Conservation (phyloP, 2,888 invertebrate species). For the Megaustenia siamemsis region DNA sequence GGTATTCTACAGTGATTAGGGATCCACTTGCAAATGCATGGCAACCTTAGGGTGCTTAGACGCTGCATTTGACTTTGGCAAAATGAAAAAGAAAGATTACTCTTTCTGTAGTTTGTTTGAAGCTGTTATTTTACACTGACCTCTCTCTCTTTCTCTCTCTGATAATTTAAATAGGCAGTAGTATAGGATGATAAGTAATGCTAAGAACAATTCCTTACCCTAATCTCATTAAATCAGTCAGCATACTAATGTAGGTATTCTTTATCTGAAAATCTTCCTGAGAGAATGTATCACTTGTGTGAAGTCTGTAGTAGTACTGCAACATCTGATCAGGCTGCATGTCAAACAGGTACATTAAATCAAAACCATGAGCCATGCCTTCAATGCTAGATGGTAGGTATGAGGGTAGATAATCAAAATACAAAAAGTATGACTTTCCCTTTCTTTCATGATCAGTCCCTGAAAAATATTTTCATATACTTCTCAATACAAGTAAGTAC, state of each 20-base stretch:
- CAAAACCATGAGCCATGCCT: slow-evolving; percentile 38
- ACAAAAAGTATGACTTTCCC: slow-evolving; percentile 38
- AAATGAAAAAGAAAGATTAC: too few species aligned
- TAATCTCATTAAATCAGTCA: slow-evolving; percentile 39
- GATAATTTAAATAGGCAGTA: too few species aligned
- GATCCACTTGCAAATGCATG: too few species aligned
- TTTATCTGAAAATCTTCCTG: slow-evolving; percentile 35
- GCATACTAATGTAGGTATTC: background rate
- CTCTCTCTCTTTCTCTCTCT: too few species aligned
- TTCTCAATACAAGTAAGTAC: too few species aligned
- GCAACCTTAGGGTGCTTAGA: too few species aligned
- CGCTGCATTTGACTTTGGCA: too few species aligned
- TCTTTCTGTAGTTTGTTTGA: too few species aligned
- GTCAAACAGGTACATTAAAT: slow-evolving; percentile 44
- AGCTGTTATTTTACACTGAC: too few species aligned
- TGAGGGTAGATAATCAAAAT: slow-evolving; percentile 39
- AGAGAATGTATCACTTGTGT: slow-evolving; percentile 1
- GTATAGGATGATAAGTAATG: too few species aligned
- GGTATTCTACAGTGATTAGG: too few species aligned
- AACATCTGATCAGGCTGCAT: slow-evolving; percentile 29
- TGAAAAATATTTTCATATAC: slow-evolving; percentile 6
- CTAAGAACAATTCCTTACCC: slow-evolving; percentile 42
- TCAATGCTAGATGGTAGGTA: slow-evolving; percentile 29
- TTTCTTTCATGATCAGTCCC: background rate
- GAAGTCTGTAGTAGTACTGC: background rate